Percentiles rank a stretch among this genome's conserved stretches.
Conservation (phyloP, 2,113 vertebrate genomes). For the human region GRCh38 chr1:236034501-236035000, state of each 20-base stretch:
- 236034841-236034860: background rate
- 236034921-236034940: background rate
- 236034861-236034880: background rate
- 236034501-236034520: background rate
- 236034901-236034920: background rate
- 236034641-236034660: background rate
- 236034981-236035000: too few relatives aligned
- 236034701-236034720: background rate
- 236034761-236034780: background rate
- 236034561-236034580: background rate
- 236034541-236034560: background rate
- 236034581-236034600: background rate
- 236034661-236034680: background rate
- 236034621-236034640: too few relatives aligned
- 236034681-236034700: background rate
- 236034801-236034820: background rate
- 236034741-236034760: background rate
- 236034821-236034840: background rate
- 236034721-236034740: background rate
- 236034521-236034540: background rate
- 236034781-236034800: background rate
- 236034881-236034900: background rate
- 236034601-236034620: background rate
- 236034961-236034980: background rate
- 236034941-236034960: accelerated